Evolutionary conservation across 2,797 vertebrate species (phyloP).

Genomic region (Acomys russatus): DNA sequence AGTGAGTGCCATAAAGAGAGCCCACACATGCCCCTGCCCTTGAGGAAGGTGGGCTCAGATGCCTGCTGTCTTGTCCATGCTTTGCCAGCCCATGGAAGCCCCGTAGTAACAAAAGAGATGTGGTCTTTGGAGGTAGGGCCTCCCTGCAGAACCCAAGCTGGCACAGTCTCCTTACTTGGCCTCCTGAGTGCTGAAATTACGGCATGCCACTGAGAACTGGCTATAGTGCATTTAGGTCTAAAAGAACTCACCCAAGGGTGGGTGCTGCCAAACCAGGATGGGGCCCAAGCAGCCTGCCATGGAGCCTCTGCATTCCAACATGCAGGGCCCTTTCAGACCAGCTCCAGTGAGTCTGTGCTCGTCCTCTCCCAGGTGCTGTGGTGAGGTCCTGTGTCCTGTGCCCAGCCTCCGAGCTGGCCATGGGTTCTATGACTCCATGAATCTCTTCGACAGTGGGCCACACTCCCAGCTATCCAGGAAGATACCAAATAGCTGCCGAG

Average conservation of each 20-base stretch:
- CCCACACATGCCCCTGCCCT: no score
- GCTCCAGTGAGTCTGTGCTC: neutral
- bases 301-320: neutral
- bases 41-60: neutral
- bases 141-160: neutral
- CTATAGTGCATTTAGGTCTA: accelerated
- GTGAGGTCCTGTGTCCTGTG: neutral
- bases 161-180: neutral
- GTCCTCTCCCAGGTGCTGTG: neutral
- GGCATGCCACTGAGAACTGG: neutral
- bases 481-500: neutral
- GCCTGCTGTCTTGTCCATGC: no score
- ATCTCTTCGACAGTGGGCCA: neutral
- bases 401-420: neutral
- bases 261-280: neutral
- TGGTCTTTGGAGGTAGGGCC: neutral
- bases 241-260: neutral
- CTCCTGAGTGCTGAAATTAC: neutral
- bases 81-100: neutral
- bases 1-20: neutral
- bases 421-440: neutral
- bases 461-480: neutral
- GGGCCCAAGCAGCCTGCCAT: neutral
- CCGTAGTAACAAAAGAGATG: neutral
- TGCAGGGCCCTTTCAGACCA: neutral